Base-by-base conservation (phyloP, 2,888 invertebrate species). In the Mythimna ferrago region DNA sequence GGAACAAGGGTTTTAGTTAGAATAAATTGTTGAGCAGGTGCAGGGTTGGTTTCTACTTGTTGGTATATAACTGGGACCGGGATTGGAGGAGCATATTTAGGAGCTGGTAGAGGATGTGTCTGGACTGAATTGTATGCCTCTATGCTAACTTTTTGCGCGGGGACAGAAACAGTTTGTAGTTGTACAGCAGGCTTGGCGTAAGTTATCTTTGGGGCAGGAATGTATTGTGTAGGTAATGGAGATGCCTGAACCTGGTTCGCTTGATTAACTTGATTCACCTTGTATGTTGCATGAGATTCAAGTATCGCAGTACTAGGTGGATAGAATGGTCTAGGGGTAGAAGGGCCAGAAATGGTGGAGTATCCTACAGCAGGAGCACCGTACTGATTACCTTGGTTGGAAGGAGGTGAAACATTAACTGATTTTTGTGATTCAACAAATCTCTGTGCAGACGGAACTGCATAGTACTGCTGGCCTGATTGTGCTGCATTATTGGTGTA, bases 31-130 rank as follows among this genome's bases (percentile, higher is more conserved):
- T 61, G 68, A 6, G 9, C 21, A 54, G 41, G 21, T 57, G 64
- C 61, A 19, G 62, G 51, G 1, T 71, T 16, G 2, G 48, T 38
- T 54, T 66, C 67, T 19, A 66, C 53, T 21, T 26, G 57, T n/a
- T 71, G 75, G 53, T 76, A 70, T 21, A 65, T 19, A 32, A 79
- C 86, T 65, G 81, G 84, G n/a, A 85, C 77, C 1, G 85, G 74
- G 41, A 86, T 68, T 11, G 70, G 67, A 9, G 78, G 60, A 11
- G 57, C 21, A 41, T 84, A 84, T 41, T 75, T 76, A 48, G 70
- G 66, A 72, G 71, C 73, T 7, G 78, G 70, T n/a, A 77, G 66
- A 26, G 84, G 79, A 21, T 79, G 77, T n/a, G 60, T 26, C n/a
- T 56, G 53, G 0, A 78, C 66, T 26, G 84, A 56, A 65, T 73